Conservation (phyloP, 2,113 vertebrate genomes). For the Eulacestoma nigropectus region DNA sequence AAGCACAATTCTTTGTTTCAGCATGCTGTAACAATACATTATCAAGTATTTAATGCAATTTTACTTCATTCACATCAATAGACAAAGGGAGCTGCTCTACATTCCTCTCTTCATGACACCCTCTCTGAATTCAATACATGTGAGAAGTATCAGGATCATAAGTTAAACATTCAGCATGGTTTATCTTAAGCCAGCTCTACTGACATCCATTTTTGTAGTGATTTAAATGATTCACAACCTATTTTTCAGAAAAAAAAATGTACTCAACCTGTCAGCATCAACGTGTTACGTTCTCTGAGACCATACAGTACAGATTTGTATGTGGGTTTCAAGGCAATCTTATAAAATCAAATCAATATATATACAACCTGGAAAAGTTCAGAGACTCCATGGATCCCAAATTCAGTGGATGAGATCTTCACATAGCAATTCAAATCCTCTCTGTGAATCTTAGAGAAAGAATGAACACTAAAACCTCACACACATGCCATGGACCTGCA, state of each 20-base stretch:
- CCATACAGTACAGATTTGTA: neutral
- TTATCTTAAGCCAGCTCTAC: neutral
- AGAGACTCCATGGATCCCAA: neutral
- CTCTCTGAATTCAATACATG: neutral
- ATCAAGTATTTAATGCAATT: neutral
- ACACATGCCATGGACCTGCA: accelerated
- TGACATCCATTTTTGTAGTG: neutral
- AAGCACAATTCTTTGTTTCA: neutral
- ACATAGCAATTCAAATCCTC: neutral
- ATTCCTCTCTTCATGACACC: neutral
- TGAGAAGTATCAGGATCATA: neutral
- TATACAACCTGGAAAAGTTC: neutral
- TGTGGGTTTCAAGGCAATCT: neutral
- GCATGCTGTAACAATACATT: neutral
- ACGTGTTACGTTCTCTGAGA: neutral
- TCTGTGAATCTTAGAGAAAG: neutral
- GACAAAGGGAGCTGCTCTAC: neutral
- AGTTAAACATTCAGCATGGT: neutral
- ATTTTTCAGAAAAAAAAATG: neutral
- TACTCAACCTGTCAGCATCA: neutral
- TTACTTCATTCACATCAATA: neutral
- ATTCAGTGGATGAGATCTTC: neutral
- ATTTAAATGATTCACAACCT: neutral
- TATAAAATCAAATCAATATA: neutral
- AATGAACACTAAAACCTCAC: neutral